Conservation (phyloP, 92 coral and sea anemone genomes). For the Phymanthus crucifer region DNA sequence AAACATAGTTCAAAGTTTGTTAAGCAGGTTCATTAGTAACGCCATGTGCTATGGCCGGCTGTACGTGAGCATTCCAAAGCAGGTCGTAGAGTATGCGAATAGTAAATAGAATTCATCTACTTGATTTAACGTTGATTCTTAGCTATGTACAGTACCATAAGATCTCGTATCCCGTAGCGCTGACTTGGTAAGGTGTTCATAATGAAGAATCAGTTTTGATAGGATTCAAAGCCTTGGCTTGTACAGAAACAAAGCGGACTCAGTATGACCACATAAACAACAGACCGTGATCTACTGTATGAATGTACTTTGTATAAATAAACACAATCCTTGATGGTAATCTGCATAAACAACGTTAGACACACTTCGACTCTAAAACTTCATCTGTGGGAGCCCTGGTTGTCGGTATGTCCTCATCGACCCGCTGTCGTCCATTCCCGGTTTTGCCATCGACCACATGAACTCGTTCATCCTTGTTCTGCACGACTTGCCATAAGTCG, state of each 20-base stretch:
- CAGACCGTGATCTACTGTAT: neutral
- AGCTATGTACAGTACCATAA: neutral
- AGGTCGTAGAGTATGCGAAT: neutral
- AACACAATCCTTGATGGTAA: neutral
- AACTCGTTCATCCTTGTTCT: slow-evolving; percentile 39
- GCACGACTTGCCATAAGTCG: slow-evolving; percentile 69
- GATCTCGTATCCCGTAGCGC: slow-evolving; percentile 21
- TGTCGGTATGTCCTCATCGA: neutral
- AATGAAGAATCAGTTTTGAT: slow-evolving; percentile 2
- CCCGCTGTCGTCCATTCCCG: neutral
- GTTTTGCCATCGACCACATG: neutral
- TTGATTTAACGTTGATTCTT: neutral
- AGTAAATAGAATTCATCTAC: neutral
- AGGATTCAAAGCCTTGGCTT: neutral
- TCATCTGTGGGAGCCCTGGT: neutral
- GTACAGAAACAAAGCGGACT: neutral
- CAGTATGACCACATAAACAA: slow-evolving; percentile 3
- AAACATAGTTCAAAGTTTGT: neutral
- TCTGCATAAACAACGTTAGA: neutral
- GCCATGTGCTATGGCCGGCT: neutral
- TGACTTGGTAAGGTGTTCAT: neutral
- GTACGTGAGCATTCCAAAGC: neutral
- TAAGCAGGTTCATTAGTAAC: neutral
- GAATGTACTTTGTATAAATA: neutral
- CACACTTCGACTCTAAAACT: neutral